These are phyloP conservation scores for Balaeniceps rex DNA, from an alignment of 2,113 vertebrate species.

Conservation along the genomic window DNA sequence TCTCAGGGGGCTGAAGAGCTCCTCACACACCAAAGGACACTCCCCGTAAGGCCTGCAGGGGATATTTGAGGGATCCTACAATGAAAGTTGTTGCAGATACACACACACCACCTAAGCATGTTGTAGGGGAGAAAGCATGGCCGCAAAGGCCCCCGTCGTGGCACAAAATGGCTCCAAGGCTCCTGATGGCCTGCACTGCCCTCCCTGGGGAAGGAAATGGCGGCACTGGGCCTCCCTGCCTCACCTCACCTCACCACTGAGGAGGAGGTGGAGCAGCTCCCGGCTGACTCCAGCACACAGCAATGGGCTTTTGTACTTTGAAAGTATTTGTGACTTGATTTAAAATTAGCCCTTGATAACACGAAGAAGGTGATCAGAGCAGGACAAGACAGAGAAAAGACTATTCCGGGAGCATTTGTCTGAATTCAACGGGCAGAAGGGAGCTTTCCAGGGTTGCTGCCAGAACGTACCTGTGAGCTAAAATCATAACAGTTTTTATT, in stretches of 20 bases:
- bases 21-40: not conserved
- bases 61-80: not conserved
- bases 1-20: not conserved
- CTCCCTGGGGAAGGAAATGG: not conserved
- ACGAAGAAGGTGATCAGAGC: not conserved
- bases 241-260: not conserved
- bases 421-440: not conserved
- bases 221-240: rapidly evolving
- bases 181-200: not conserved
- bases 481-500: not conserved
- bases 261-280: not conserved
- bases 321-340: conserved; percentile 19
- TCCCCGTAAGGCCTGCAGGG: not conserved
- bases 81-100: not conserved
- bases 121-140: not conserved
- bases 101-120: not conserved
- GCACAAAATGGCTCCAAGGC: not conserved
- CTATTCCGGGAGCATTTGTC: not conserved
- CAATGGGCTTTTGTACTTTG: conserved; percentile 13
- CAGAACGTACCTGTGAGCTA: not conserved
- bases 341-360: conserved; percentile 43
- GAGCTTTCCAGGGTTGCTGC: not conserved
- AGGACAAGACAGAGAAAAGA: not conserved
- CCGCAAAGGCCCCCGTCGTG: not conserved
- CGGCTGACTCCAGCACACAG: not conserved